Evolutionary conservation across 2,888 invertebrate species (phyloP), one percentile per base, ranked within the genome.

Genomic region (Caenorhabditis macrosperma): DNA sequence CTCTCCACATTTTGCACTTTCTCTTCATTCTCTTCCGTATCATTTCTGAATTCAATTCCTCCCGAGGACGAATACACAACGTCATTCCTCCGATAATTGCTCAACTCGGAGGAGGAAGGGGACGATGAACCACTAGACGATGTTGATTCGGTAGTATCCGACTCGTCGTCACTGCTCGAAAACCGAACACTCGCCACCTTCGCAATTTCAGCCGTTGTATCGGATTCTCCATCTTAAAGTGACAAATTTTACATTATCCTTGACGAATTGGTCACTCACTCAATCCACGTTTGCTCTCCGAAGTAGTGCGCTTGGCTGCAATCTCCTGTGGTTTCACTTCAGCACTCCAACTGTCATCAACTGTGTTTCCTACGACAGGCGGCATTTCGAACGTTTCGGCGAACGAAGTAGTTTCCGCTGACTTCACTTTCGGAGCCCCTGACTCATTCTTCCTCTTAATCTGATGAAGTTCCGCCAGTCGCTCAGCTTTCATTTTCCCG

Each of bases 361-460:
- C 28, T 2, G 72, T 72, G 20, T 78, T 35, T 48, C 72, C 78
- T 20, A 72, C 59, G 12, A 81, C 64, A 38, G 76, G 63, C 17
- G 81, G 77, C 77, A 72, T 76, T 24, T 72, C 76, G n/a, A 78
- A 67, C 1, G 60, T 52, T 50, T 55, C 78, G 3, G 66, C 67
- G 35, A 66, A 61, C 1, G 67, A 71, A 6, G 33, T 41, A 35
- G 35, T 77, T 10, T 77, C 77, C 0, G 57, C 69, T 2, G 77
- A 77, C 26, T 60, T 64, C 0, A 69, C 35, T 20, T 54, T 26
- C 0, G 30, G 41, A 10, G 10, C 35, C 1, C 46, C 6, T 6
- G 54, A 44, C 2, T 17, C 28, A 1, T 7, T 54, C 17, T 78
- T 72, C 46, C 54, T 20, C 6, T 67, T 67, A 1, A 64, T 69